Conservation (phyloP, 1,140 invertebrate species). For the Uloborus diversus region DNA sequence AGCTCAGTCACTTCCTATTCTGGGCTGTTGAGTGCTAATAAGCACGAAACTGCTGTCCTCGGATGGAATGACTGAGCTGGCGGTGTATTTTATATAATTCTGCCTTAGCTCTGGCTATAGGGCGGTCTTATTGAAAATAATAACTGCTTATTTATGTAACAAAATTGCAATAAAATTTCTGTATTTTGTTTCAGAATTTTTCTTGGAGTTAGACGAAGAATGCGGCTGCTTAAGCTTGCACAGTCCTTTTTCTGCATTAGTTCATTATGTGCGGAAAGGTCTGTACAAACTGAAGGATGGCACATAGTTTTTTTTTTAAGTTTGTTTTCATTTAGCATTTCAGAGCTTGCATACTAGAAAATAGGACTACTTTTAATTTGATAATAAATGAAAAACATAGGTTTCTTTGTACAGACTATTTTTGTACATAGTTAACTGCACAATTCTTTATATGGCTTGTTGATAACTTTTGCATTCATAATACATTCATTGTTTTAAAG, state of each 20-base stretch:
- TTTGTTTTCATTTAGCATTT: neutral
- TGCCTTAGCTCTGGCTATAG: too few relatives aligned
- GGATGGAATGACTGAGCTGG: too few relatives aligned
- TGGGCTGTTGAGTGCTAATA: too few relatives aligned
- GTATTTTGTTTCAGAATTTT: slow-evolving; percentile 75
- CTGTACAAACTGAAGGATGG: slow-evolving; percentile 70
- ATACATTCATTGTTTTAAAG: slow-evolving; percentile 1
- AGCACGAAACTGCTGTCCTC: too few relatives aligned
- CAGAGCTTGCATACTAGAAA: neutral
- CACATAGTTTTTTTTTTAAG: slow-evolving; percentile 57
- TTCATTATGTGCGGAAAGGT: slow-evolving; percentile 77
- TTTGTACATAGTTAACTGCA: slow-evolving; percentile 18
- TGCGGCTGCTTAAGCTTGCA: slow-evolving; percentile 79
- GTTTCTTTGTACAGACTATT: neutral
- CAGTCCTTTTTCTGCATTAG: slow-evolving; percentile 78
- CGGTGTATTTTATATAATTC: too few relatives aligned
- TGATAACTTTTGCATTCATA: neutral
- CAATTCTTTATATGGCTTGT: neutral
- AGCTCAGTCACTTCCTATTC: too few relatives aligned
- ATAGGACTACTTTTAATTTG: neutral
- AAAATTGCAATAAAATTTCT: slow-evolving; percentile 4
- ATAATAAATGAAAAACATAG: neutral
- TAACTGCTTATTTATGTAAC: neutral
- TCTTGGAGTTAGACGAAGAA: slow-evolving; percentile 77
- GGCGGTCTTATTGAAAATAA: neutral